A percentile compares a stretch with the other conserved stretches of the same genome.
Evolutionary conservation across 1,140 invertebrate species (phyloP).

Genomic region (Pteromalus puparum): DNA sequence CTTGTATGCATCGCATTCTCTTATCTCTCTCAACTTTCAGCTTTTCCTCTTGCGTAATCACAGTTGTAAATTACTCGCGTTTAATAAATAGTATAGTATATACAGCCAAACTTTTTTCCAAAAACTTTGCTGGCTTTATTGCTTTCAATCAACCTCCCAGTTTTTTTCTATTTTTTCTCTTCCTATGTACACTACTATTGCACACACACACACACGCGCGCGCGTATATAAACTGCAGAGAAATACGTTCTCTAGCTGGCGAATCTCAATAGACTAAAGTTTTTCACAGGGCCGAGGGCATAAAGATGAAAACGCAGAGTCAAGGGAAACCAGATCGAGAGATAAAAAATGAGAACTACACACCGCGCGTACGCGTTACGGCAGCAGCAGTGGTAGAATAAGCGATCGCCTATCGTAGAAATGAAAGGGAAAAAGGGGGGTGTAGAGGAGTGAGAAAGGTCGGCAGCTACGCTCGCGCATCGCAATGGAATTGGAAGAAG

Average conservation of each 20-base stretch:
- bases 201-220: not conserved
- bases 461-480: not conserved
- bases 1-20: not conserved
- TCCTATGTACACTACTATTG: not conserved
- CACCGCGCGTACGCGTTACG: not conserved
- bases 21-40: not conserved
- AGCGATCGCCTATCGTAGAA: slow-evolving; percentile 16
- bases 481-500: slow-evolving; percentile 7
- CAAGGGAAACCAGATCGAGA: not conserved
- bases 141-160: not conserved
- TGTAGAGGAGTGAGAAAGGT: not conserved
- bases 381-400: not conserved
- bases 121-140: not conserved
- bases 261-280: not conserved
- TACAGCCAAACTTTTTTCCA: not conserved
- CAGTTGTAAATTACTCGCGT: not conserved
- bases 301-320: not conserved
- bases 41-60: not conserved
- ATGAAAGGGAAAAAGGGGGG: slow-evolving; percentile 1
- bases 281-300: not conserved
- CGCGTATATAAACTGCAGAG: not conserved
- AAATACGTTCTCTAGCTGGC: not conserved
- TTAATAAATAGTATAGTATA: not conserved
- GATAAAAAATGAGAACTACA: not conserved
- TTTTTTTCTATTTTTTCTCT: not conserved